Base-by-base conservation (phyloP, 2,113 vertebrate species). In the Elephas maximus region DNA sequence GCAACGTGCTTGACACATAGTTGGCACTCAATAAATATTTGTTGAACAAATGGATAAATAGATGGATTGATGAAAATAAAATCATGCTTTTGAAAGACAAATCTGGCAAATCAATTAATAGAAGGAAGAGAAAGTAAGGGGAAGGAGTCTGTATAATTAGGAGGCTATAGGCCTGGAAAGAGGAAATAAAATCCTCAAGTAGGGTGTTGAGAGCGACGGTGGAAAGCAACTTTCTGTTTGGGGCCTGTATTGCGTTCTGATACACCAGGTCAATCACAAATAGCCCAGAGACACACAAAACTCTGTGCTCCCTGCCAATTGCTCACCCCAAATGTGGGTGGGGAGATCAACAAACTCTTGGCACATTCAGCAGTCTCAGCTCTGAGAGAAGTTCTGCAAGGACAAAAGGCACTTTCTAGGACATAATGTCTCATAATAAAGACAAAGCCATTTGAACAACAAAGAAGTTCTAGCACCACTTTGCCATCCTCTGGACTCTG, bases 361-460 rank as follows among this genome's bases (percentile, higher is more conserved):
- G 81, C 84, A 44, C 24, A 8, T 12, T 41, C 9, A 84, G 7
- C 14, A 69, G 51, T 78, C 95, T 85, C 79, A 92, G 63, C 76
- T 83, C 63, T 30, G 85, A 12, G 45, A 67, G 26, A 21, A 89
- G 53, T 96, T 95, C 30, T 53, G 33, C 65, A 91, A 87, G 14
- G 33, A 95, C 48, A 97, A 96, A 20, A 97, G 28, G 41, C 57
- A 82, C 76, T 74, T 98, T 95, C 48, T 93, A 97, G 81, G 90
- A 63, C 96, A 93, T 90, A 0, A 83, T 96, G 94, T 94, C 93
- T 88, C 94, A 97, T 95, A 78, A 95, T 0, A 44, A 97, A 93
- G 71, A 79, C 81, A 97, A 97, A 97, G 89, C 57, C 26, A 71
- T 95, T 87, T 90, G 88, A 98, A 93, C 81, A 95, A 92, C 82